phyloP scores from a whole-genome alignment of 2,888 invertebrate genomes.

The Odontocolon sp. region DNA sequence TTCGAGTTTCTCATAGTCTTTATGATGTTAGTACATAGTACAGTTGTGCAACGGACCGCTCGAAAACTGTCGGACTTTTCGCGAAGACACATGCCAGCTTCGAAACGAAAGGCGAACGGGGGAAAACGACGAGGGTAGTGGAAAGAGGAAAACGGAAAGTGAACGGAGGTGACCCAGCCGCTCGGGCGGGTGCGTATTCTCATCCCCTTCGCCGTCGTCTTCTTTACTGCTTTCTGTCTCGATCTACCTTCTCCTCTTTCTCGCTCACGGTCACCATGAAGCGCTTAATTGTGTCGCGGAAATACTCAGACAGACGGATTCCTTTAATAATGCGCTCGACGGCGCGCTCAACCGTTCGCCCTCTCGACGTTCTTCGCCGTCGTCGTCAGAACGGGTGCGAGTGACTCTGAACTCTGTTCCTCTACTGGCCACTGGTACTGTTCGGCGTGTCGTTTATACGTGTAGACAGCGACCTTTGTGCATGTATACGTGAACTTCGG shows the following conservation, averaged over 20 bases:
- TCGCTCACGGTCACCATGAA: slow-evolving; percentile 68
- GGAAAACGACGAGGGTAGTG: not conserved
- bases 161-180: slow-evolving; percentile 19
- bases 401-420: slow-evolving; percentile 6
- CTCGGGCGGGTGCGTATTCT: slow-evolving; percentile 32
- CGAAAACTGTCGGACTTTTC: slow-evolving; percentile 21
- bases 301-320: slow-evolving; percentile 78
- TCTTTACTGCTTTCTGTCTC: slow-evolving; percentile 9
- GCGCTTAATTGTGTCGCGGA: slow-evolving; percentile 75
- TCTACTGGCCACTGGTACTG: slow-evolving; percentile 32
- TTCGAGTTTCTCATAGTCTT: not conserved
- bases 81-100: slow-evolving; percentile 16
- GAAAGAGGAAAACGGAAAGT: slow-evolving; percentile 12
- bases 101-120: slow-evolving; percentile 21
- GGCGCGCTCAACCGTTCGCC: slow-evolving; percentile 69
- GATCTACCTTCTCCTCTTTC: slow-evolving; percentile 26
- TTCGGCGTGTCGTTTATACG: slow-evolving; percentile 26
- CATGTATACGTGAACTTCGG: slow-evolving; percentile 17
- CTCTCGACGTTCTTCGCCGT: slow-evolving; percentile 66
- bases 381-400: slow-evolving; percentile 22
- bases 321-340: slow-evolving; percentile 76
- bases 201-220: slow-evolving; percentile 12
- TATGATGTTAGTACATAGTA: slow-evolving; percentile 21
- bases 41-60: slow-evolving; percentile 12
- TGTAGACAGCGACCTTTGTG: slow-evolving; percentile 31